Conservation (phyloP, 2,888 invertebrate species). For the Machimus rusticus region DNA sequence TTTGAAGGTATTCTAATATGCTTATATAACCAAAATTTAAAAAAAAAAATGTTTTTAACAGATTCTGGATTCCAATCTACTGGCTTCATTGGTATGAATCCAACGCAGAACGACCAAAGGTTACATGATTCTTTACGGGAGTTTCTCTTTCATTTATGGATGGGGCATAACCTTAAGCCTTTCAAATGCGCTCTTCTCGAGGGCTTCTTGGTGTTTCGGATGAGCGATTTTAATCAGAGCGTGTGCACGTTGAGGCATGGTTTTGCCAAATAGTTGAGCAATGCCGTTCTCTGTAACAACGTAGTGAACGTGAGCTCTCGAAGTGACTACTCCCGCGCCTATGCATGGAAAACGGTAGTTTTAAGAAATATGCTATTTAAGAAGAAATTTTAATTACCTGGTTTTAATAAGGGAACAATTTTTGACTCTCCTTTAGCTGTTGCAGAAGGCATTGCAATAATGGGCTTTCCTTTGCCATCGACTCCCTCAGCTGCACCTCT, state of each 20-base stretch:
- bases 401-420: constrained; percentile 63
- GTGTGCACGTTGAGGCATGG: constrained; percentile 86
- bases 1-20: neutral
- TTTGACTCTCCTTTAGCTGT: constrained; percentile 83
- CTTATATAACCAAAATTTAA: neutral
- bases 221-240: constrained; percentile 89
- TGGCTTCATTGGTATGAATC: neutral
- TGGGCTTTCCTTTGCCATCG: constrained; percentile 89
- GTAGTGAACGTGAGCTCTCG: constrained; percentile 91
- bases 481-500: constrained; percentile 85
- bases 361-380: constrained; percentile 1
- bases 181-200: constrained; percentile 90
- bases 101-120: neutral
- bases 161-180: constrained; percentile 79
- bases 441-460: constrained; percentile 85
- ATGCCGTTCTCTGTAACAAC: constrained; percentile 93
- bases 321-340: constrained; percentile 95
- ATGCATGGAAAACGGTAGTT: constrained; percentile 50
- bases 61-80: neutral
- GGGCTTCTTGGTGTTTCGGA: constrained; percentile 81
- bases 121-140: neutral
- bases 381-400: constrained; percentile 1
- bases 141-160: constrained; percentile 34
- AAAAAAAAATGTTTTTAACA: neutral
- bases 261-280: constrained; percentile 88